These are phyloP conservation scores for Unio pictorum DNA, from an alignment of 2,888 invertebrate genomes.

Conservation along the genomic window DNA sequence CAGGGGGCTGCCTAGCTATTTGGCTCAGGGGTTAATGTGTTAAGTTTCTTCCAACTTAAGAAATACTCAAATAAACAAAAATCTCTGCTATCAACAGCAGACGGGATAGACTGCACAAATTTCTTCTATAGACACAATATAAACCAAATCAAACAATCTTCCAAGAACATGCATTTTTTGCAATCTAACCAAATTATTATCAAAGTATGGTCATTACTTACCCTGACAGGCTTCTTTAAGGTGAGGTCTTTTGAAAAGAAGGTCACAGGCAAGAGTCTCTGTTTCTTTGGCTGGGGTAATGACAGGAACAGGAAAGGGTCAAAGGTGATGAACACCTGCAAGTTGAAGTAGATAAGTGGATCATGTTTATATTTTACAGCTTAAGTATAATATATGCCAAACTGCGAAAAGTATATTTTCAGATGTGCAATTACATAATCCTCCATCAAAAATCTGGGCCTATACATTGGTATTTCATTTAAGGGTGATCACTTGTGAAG, in stretches of 20 bases:
- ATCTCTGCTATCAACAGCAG: no score
- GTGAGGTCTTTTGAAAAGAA: conserved; percentile 71
- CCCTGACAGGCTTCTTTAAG: conserved; percentile 69
- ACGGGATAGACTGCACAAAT: no score
- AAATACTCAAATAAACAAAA: no score
- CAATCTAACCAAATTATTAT: background rate
- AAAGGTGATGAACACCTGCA: conserved; percentile 74
- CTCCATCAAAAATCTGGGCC: no score
- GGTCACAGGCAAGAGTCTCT: conserved; percentile 63
- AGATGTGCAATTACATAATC: no score
- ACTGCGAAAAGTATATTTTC: no score
- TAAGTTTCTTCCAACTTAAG: no score
- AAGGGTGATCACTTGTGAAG: no score
- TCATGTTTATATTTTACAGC: background rate
- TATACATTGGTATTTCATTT: no score
- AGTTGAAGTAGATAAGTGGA: conserved; percentile 12
- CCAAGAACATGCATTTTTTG: background rate
- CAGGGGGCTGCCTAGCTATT: no score
- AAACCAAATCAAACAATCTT: background rate
- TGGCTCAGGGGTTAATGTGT: no score
- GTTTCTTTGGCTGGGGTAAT: conserved; percentile 73
- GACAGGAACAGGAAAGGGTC: conserved; percentile 74
- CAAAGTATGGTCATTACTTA: conserved; percentile 29
- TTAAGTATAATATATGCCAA: background rate
- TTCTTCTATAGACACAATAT: no score